Conservation (phyloP, 2,888 invertebrate genomes). For the Aromia moschata region DNA sequence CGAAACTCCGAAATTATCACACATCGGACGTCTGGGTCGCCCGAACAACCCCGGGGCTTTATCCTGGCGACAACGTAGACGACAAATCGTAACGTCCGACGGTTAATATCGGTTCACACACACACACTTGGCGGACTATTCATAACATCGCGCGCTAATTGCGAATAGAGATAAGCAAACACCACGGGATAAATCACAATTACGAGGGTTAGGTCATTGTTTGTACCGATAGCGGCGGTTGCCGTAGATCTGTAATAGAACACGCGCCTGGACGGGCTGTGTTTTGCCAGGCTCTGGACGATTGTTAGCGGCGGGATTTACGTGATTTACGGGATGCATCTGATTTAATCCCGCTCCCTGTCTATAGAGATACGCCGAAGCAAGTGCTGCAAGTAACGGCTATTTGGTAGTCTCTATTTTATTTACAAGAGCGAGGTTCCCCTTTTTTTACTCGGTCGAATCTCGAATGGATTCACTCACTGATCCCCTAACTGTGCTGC, state of each 20-base stretch:
- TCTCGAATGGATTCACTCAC: no score
- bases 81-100: conserved; percentile 39
- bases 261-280: conserved; percentile 5
- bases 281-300: background rate
- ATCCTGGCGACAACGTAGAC: conserved; percentile 30
- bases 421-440: no score
- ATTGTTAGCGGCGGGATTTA: background rate
- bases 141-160: conserved; percentile 51
- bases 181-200: conserved; percentile 51
- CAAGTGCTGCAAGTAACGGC: no score
- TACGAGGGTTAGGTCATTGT: conserved; percentile 32
- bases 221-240: conserved; percentile 25
- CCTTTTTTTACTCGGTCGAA: no score
- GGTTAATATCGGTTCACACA: conserved; percentile 46
- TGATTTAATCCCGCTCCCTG: no score
- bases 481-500: no score
- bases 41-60: conserved; percentile 37
- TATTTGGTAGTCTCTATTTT: no score
- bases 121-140: conserved; percentile 47
- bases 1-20: conserved; percentile 28
- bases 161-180: conserved; percentile 53
- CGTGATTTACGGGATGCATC: no score
- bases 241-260: conserved; percentile 22
- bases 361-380: no score
- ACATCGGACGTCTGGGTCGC: conserved; percentile 27